A percentile compares a stretch with the other conserved stretches of the same genome.
Conservation (phyloP, 2,797 vertebrate genomes). For the Thunnus albacares region DNA sequence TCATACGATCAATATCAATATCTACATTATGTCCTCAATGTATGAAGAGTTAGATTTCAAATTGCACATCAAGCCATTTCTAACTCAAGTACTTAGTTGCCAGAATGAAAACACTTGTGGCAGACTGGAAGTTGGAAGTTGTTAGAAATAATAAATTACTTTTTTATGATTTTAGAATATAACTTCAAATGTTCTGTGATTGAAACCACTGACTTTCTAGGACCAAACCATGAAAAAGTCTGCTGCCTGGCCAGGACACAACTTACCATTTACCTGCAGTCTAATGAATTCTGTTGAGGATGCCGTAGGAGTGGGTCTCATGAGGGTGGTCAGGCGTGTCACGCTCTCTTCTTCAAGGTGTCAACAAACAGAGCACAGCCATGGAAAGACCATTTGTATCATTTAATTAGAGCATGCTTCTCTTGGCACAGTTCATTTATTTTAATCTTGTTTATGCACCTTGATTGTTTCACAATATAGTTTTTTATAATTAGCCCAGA, state of each 20-base stretch:
- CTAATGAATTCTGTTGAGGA: slow-evolving; percentile 57
- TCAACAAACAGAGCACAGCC: slow-evolving; percentile 72
- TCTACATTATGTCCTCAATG: no score
- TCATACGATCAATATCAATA: no score
- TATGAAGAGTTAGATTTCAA: neutral
- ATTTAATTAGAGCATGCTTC: slow-evolving; percentile 82
- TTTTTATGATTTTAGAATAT: neutral
- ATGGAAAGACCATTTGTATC: slow-evolving; percentile 84
- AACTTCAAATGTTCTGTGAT: neutral
- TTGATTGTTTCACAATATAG: slow-evolving; percentile 84
- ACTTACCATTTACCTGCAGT: slow-evolving; percentile 3
- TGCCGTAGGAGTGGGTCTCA: slow-evolving; percentile 37
- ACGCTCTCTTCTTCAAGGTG: slow-evolving; percentile 65
- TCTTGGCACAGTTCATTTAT: slow-evolving; percentile 83
- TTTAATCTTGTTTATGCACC: slow-evolving; percentile 86
- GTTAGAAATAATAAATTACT: neutral
- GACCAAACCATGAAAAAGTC: neutral
- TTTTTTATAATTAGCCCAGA: slow-evolving; percentile 85
- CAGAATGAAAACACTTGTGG: neutral
- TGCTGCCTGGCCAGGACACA: neutral
- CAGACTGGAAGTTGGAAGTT: neutral
- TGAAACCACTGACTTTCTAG: neutral
- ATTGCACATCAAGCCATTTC: neutral
- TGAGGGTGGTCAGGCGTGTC: slow-evolving; percentile 60
- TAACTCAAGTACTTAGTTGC: neutral